Conservation (phyloP, 2,113 vertebrate species). For the Chrysochloris asiatica region DNA sequence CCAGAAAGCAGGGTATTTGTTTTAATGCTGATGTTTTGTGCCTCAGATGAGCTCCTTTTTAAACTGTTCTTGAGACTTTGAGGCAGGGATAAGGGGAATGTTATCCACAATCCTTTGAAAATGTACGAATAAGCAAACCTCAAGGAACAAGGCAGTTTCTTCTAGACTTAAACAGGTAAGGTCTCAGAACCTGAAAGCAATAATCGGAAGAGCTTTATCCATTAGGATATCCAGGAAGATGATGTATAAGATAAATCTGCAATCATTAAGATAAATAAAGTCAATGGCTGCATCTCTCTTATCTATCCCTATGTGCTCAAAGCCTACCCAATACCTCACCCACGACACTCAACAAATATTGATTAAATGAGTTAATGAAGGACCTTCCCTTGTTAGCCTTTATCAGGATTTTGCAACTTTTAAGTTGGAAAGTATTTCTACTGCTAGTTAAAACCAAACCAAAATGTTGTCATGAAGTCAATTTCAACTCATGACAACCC, state of each 20-base stretch:
- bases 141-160: too few species aligned
- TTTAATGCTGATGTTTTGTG: neutral
- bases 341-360: neutral
- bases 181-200: neutral
- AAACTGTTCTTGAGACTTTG: neutral
- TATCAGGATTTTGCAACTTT: neutral
- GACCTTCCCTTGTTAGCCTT: neutral
- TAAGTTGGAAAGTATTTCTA: neutral
- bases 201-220: too few species aligned
- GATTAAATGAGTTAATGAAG: neutral
- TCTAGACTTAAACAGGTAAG: too few species aligned
- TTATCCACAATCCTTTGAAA: too few species aligned
- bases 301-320: too few species aligned
- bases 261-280: neutral
- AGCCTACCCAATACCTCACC: too few species aligned
- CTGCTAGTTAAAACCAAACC: slow-evolving; percentile 8
- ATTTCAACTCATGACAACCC: neutral
- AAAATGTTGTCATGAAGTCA: neutral
- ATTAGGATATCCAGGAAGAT: neutral
- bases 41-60: neutral
- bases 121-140: neutral
- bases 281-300: neutral
- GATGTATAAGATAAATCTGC: too few species aligned
- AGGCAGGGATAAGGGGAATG: neutral
- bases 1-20: neutral